phyloP scores from a whole-genome alignment of 2,797 vertebrate species.

The Peromyscus eremicus region DNA sequence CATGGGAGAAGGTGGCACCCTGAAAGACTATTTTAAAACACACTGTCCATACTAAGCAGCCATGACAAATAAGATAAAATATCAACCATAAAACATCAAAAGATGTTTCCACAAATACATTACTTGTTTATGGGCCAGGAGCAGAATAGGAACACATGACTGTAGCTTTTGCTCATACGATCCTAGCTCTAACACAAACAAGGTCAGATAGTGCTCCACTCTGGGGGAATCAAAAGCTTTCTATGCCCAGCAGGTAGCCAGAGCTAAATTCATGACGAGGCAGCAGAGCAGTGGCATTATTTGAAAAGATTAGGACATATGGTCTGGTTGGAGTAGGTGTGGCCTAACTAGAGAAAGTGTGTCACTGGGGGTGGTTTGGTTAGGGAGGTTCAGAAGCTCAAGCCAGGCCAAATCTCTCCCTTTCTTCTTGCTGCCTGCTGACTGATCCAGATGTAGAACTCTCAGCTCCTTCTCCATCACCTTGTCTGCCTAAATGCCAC shows the following conservation, averaged over 20 bases:
- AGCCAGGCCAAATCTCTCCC: not conserved
- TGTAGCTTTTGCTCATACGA: not conserved
- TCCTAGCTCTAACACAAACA: conserved; percentile 18
- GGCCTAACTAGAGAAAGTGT: not conserved
- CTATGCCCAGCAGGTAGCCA: not conserved
- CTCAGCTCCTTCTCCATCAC: not conserved
- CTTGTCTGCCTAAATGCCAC: not conserved
- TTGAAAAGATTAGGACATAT: not conserved
- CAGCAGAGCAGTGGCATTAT: not conserved
- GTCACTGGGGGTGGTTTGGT: not conserved
- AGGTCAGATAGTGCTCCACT: not conserved
- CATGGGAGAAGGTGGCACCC: not conserved
- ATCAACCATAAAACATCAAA: conserved; percentile 39
- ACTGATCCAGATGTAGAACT: not conserved
- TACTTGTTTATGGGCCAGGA: conserved; percentile 15
- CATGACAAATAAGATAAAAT: not conserved
- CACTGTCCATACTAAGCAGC: not conserved
- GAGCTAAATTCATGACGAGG: not conserved
- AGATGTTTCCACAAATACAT: conserved; percentile 21
- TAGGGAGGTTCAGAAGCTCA: not conserved
- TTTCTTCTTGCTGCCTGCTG: not conserved
- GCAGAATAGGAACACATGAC: conserved; percentile 7
- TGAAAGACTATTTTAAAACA: not conserved
- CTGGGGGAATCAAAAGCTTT: not conserved
- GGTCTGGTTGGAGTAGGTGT: not conserved